Base-by-base conservation (phyloP, 2,888 invertebrate species). In the Drosophila subquinaria region DNA sequence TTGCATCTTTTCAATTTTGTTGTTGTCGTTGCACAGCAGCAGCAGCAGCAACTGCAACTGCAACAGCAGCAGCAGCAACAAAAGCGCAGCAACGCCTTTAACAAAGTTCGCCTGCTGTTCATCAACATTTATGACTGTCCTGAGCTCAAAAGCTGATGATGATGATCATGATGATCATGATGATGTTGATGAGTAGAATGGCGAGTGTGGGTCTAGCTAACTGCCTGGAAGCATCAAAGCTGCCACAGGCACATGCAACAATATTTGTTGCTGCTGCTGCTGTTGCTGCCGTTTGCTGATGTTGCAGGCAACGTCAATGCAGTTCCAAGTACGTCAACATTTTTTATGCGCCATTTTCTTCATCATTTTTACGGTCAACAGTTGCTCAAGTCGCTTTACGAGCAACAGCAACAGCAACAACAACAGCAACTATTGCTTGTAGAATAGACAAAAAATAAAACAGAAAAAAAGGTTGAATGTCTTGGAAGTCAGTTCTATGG, bases 61-160 rank as follows among this genome's bases (percentile, higher is more conserved):
- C 79, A 69, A 65, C 83, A 63, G 60, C 80, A 66, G 30, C 67
- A 69, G 68, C 83, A 68, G 60, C 80, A 88, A 82, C 88, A 83
- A 82, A 84, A 82, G 83, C 73, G 67, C 76, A 79, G 88, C 73
- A 84, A 85, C 88, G 83, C 88, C 83, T 88, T 82, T 85, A 73
- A 88, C 85, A 87, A 81, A 85, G 80, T 88, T 88, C 76, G 87
- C 84, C 88, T 81, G 85, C 89, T 84, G 86, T 84, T 89, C 89
- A 86, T 88, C 84, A 87, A 87, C 86, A 88, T 86, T 88, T 89
- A 88, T 84, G 89, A 87, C 87, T 87, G 66, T 76, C 66, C 73
- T 59, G 69, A 73, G 61, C 27, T 63, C 48, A 13, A 38, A 40
- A 35, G 53, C 47, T n/a, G 45, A 52, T 48, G 17, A 20, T 33